Evolutionary conservation across 2,888 invertebrate genomes (phyloP), one percentile per base, ranked within the genome.

Genomic region (Mechanitis messenoides): DNA sequence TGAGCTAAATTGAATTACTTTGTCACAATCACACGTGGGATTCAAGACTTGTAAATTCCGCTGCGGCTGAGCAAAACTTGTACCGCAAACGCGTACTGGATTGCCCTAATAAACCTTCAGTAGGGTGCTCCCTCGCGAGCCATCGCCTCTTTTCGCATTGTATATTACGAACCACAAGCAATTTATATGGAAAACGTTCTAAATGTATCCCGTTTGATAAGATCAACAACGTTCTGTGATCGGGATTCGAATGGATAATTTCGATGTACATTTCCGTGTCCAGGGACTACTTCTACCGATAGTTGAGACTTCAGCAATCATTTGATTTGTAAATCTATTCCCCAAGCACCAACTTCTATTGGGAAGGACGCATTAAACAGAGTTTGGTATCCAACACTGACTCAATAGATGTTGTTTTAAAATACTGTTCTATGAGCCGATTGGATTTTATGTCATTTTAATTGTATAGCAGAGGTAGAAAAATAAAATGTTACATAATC

Each of bases 171-270:
- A 67, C 76, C 77, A 74, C 75, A 71, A 74, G 74, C 83, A 81
- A 83, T 83, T 82, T 83, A 82, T 82, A 83, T 83, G 83, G 79
- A 77, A 83, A 83, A 79, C 79, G 74, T 71, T 80, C 74, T 74
- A 76, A 80, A 78, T 77, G 78, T 78, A 76, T 78, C 77, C 72
- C 71, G 74, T 72, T 72, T 72, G 81, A 80, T 80, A 80, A 79
- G 77, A 74, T 76, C 72, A 72, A 69, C 72, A 69, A 65, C 60
- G 68, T 67, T 70, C 69, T 63, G 66, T 67, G 67, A 68, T 70
- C 61, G 62, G 60, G 60, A 60, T 63, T 60, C 64, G 63, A 64
- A 56, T 64, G 62, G 59, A 50, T 68, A 64, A 61, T 68, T 68
- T 63, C 63, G 60, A 53, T 69, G 65, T 68, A 69, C 67, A 63